Evolutionary conservation across 2,113 vertebrate species (phyloP).

Genomic region (Calonectris borealis): DNA sequence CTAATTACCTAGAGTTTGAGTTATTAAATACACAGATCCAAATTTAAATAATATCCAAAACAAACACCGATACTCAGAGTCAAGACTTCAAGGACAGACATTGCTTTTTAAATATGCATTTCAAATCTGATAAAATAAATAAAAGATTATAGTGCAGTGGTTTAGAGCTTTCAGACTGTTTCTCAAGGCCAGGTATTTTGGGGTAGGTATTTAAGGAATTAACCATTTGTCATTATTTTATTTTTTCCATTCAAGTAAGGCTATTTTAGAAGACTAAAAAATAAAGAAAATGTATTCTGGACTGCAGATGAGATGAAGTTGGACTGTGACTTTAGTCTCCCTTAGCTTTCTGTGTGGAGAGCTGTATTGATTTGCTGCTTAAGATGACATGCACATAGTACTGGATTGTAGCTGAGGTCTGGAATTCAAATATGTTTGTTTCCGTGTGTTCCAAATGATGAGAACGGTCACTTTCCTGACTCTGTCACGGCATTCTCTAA

Average conservation of each 20-base stretch:
- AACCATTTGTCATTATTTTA: neutral
- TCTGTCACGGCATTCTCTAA: neutral
- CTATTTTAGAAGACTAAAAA: neutral
- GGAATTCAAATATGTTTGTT: neutral
- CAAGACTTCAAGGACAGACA: neutral
- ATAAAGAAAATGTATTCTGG: neutral
- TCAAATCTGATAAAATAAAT: neutral
- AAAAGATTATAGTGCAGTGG: neutral
- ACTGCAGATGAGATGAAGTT: neutral
- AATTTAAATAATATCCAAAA: neutral
- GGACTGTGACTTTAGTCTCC: neutral
- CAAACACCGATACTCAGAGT: neutral
- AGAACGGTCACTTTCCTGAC: neutral
- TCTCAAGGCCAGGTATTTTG: neutral
- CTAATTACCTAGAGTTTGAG: neutral
- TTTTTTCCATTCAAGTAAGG: neutral
- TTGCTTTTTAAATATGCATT: neutral
- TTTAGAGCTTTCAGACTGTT: neutral
- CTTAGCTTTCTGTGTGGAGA: neutral
- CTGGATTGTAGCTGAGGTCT: neutral
- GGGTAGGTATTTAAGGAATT: neutral
- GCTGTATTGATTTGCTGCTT: neutral
- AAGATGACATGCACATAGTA: neutral
- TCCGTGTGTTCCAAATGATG: neutral
- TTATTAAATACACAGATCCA: neutral